Base-by-base conservation (phyloP, 37 sponge, comb jelly and placozoan genomes). In the Aplysina aerophoba region DNA sequence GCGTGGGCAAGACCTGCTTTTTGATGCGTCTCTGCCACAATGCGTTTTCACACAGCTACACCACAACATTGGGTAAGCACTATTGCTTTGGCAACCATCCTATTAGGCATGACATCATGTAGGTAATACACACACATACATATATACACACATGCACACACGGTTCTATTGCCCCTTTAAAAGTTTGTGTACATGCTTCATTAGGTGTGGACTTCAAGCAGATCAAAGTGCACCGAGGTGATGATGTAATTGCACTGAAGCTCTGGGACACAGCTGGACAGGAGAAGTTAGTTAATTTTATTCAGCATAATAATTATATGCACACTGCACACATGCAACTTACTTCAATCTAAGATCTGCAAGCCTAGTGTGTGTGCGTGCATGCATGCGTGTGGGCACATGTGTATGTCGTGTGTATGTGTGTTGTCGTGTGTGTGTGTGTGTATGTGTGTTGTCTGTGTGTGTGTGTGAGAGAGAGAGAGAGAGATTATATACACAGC, bases 231-330 rank as follows among this genome's bases (percentile, higher is more conserved):
- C 33, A 84, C 0, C 19, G 81, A 2, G 86, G 89, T 22, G 85
- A 89, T 4, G 82, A 84, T 28, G 81, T 92, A 4, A 80, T 92
- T 1, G 88, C 87, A 17, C 39, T 95, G 14, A 90, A 95, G 74
- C 39, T 95, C 38, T 95, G 96, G 96, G 96, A 95, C 67, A 95
- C 96, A 61, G 95, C 92, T 55, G 95, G 95, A 20, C 95, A 95
- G 72, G 95, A 95, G 85, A 84, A 92, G 87, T 89, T 16, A 22
- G 55, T 41, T 19, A 36, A 44, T n/a, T n/a, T n/a, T n/a, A n/a
- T n/a, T n/a, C n/a, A n/a, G n/a, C n/a, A n/a, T n/a, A n/a, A n/a
- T n/a, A n/a, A n/a, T n/a, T n/a, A n/a, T n/a, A n/a, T n/a, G n/a
- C n/a, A n/a, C n/a, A n/a, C n/a, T n/a, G n/a, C n/a, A n/a, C n/a